Evolutionary conservation across 2,797 vertebrate species (phyloP), one percentile per base, ranked within the genome.

Genomic region (Cyprinodon diabolis): DNA sequence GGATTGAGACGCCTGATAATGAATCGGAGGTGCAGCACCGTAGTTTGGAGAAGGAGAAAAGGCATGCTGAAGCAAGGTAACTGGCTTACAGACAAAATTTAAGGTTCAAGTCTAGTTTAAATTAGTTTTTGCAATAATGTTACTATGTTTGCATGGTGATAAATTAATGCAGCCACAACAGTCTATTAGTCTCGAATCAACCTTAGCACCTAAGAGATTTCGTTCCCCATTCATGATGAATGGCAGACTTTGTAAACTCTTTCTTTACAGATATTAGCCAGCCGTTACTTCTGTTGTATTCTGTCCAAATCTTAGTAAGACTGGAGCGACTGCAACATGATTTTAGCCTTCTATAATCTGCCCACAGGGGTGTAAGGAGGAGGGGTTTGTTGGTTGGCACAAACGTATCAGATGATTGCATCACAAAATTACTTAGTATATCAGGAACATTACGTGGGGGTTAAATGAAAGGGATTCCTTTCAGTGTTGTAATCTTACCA

Each of bases 41-140:
- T 75, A 79, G 76, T 72, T 83, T 88, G 81, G 87, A 91, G 80
- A 81, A 82, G 73, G 76, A 90, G 75, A 87, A 85, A 70, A 85
- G 45, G 76, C 78, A 76, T 83, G 52, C 0, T 79, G 90, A 91
- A 77, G 83, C 80, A 87, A 93, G 94, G 94, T 94, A 95, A 92
- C 75, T 71, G 48, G 49, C 71, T 74, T 67, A 23, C 69, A 69
- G 5, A 10, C 69, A 51, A 17, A 74, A 70, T 56, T 60, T 57
- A 43, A 62, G 37, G 57, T 58, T 60, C 6, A 74, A 0, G 75
- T 45, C 75, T 23, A 49, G 21, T 76, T 40, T 10, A 74, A 57
- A 73, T 11, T 66, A 51, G 55, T 69, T 2, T 23, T 47, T 79
- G 23, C 19, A 45, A 6, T 9, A 55, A 25, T 0, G 6, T n/a